Evolutionary conservation across 2,113 vertebrate genomes (phyloP).

Genomic region (Leuciscus idus): DNA sequence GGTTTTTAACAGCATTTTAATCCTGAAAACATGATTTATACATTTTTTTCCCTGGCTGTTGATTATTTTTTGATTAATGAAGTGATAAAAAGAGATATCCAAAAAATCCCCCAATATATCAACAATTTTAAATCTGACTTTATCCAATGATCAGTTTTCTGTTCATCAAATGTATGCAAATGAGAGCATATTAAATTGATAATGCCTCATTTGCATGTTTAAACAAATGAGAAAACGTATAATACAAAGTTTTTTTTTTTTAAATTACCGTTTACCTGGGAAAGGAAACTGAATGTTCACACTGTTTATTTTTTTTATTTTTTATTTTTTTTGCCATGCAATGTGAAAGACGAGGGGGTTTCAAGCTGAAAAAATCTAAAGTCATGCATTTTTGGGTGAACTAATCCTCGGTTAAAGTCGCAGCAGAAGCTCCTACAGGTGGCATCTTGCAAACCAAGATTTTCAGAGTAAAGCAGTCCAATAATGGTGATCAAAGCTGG

Average conservation of each 20-base stretch:
- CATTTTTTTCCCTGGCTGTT: background rate
- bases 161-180: no score
- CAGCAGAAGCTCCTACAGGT: conserved; percentile 3
- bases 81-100: no score
- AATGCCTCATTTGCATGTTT: no score
- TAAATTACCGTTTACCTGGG: no score
- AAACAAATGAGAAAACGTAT: no score
- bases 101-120: no score
- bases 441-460: background rate
- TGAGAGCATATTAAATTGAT: no score
- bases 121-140: no score
- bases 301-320: background rate
- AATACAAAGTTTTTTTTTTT: no score
- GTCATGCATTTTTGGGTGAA: background rate
- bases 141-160: no score
- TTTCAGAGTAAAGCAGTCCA: conserved; percentile 2
- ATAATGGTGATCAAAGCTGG: conserved; percentile 29
- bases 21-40: background rate
- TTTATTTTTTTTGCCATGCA: background rate
- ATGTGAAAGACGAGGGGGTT: background rate
- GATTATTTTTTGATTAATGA: background rate
- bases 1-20: background rate
- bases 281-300: background rate
- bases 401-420: background rate
- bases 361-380: background rate